A percentile compares a stretch with the other conserved stretches of the same genome.
Conservation (phyloP, 2,888 invertebrate species). For the Coecobrya sp. region DNA sequence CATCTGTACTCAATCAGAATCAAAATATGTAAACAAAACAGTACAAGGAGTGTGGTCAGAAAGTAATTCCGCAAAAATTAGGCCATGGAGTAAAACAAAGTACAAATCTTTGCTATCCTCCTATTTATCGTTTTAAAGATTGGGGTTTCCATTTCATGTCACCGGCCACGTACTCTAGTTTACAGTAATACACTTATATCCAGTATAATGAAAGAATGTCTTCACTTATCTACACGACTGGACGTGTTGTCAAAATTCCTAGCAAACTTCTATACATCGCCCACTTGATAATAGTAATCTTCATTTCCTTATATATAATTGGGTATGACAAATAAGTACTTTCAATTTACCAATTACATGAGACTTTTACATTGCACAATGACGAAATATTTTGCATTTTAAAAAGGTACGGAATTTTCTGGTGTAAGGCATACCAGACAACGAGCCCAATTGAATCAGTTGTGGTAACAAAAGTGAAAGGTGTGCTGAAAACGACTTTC, state of each 20-base stretch:
- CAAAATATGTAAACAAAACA: not conserved
- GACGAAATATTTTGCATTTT: not conserved
- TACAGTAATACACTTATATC: not conserved
- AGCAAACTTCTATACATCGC: constrained; percentile 82
- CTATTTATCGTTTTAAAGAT: not conserved
- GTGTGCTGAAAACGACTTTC: constrained; percentile 87
- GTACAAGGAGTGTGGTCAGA: not conserved
- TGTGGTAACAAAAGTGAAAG: constrained; percentile 89
- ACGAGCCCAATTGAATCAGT: constrained; percentile 81
- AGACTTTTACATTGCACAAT: not conserved
- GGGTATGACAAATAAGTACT: constrained; percentile 72
- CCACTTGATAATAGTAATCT: constrained; percentile 72
- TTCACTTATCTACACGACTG: constrained; percentile 80
- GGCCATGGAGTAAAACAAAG: not conserved
- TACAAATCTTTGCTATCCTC: not conserved
- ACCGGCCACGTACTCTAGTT: too few relatives aligned
- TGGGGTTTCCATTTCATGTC: too few relatives aligned
- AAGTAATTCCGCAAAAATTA: not conserved
- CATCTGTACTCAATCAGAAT: not conserved
- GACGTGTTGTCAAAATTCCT: constrained; percentile 84
- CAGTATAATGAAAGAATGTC: constrained; percentile 43
- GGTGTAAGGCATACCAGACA: constrained; percentile 82
- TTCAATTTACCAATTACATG: not conserved
- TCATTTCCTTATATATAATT: constrained; percentile 83
- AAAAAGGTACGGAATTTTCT: constrained; percentile 71